Conservation (phyloP, 2,888 invertebrate species). For the Lepidonotus clava region DNA sequence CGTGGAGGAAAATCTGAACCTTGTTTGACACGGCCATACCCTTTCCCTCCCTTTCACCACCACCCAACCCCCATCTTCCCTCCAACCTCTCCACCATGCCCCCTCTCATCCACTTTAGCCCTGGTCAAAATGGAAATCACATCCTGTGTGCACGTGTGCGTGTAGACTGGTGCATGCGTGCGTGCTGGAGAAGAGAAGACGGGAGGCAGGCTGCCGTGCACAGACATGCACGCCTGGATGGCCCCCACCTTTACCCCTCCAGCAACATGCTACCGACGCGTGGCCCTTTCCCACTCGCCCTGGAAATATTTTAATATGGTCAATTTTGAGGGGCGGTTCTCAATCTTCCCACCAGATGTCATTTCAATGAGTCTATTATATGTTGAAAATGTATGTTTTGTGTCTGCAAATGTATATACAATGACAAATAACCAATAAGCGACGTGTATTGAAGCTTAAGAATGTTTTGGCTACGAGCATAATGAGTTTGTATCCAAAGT, state of each 20-base stretch:
- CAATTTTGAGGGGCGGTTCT: slow-evolving; percentile 25
- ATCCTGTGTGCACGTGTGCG: slow-evolving; percentile 45
- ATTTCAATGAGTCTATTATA: too few relatives aligned
- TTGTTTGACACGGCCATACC: too few relatives aligned
- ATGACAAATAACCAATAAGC: too few relatives aligned
- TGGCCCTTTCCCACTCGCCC: background rate
- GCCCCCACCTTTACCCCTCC: background rate
- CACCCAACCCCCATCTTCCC: too few relatives aligned
- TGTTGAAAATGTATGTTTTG: too few relatives aligned
- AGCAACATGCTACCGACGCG: background rate
- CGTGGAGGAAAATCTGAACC: background rate
- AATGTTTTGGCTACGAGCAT: too few relatives aligned
- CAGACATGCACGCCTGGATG: slow-evolving; percentile 2
- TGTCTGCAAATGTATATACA: too few relatives aligned
- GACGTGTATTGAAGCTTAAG: too few relatives aligned
- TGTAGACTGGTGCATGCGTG: slow-evolving; percentile 9
- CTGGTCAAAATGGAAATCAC: slow-evolving; percentile 25
- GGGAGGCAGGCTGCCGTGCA: background rate
- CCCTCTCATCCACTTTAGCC: background rate
- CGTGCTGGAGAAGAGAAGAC: background rate
- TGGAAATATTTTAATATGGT: background rate
- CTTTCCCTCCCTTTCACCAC: too few relatives aligned
- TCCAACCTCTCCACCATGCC: too few relatives aligned
- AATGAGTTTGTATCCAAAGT: too few relatives aligned
- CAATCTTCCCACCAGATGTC: background rate